Evolutionary conservation across 30 jellyfish, hydroid and myxozoan genomes (phyloP), one percentile per base, ranked within the genome.

Genomic region (Turritopsis rubra): DNA sequence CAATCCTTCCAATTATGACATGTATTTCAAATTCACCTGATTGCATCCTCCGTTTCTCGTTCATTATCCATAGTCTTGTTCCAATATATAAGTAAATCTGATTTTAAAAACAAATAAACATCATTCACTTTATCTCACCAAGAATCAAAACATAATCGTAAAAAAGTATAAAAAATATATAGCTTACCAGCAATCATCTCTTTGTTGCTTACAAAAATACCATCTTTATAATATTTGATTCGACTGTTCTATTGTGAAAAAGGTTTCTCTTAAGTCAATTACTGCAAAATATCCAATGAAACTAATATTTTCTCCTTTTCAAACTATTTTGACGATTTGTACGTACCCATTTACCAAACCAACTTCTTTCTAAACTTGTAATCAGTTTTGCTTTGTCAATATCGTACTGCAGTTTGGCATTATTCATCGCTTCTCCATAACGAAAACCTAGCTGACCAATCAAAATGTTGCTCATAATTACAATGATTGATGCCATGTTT

Each of bases 401-500:
- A 71, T 89, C 96, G 52, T 53, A 87, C 41, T 86, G 96, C 52
- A 92, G 53, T 19, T 60, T 88, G 18, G 95, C 98, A 18, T 84
- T 88, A 17, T 87, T 53, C 88, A 52, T 88, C 20, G 96, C 96
- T 29, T 52, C 81, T 52, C 80, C 96, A 31, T 85, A 92, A 28
- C 96, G 85, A 65, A n/a, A 80, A 76, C 98, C 88, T 82, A 92
- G 80, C 71, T 92, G 98, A 31, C 96, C 98, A 77, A 92, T 92
- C 74, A 92, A 88, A 87, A 92, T 88, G 30, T 92, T 92, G 85
- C 83, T 83, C 93, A 92, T 21, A 81, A 92, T 66, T 7, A 92
- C 81, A 52, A 85, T 70, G n/a, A 88, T 84, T 54, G 85, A 85
- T 60, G 88, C 8, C 98, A 92, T 92, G 88, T 87, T 92, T 66